A percentile compares a stretch with the other conserved stretches of the same genome.
These are phyloP conservation scores for Drosophila bifasciata DNA, from an alignment of 1,140 invertebrate species.

Conservation along the genomic window DNA sequence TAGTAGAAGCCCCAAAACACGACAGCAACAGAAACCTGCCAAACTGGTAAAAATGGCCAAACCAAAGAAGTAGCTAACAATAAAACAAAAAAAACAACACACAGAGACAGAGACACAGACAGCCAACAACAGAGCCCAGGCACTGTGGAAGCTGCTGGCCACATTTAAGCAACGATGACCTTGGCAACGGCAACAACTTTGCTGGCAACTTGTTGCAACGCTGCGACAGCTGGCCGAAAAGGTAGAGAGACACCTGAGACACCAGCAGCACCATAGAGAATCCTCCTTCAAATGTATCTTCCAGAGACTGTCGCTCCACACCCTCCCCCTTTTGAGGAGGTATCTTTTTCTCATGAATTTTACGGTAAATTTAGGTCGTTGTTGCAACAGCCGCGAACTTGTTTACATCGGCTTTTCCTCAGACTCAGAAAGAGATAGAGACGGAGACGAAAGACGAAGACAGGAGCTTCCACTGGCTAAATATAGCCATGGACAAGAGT, in stretches of 20 bases:
- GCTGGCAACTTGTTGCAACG: constrained; percentile 75
- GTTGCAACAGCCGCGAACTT: constrained; percentile 57
- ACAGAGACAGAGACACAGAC: constrained; percentile 49
- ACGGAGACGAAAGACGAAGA: background rate
- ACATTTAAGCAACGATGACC: constrained; percentile 72
- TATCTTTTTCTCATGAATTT: constrained; percentile 73
- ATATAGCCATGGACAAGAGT: constrained; percentile 67
- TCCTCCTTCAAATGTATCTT: background rate
- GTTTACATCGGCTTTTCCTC: constrained; percentile 70
- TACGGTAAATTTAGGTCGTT: constrained; percentile 79
- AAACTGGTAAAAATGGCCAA: constrained; percentile 70
- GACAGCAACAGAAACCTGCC: constrained; percentile 60
- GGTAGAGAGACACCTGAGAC: constrained; percentile 59
- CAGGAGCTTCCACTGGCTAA: constrained; percentile 50
- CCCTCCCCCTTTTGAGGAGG: background rate
- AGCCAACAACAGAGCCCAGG: constrained; percentile 16
- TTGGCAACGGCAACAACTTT: constrained; percentile 65
- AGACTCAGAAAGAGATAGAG: constrained; percentile 47
- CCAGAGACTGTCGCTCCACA: background rate
- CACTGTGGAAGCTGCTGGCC: constrained; percentile 56
- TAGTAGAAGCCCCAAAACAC: constrained; percentile 58
- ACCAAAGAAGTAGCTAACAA: constrained; percentile 60
- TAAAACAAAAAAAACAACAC: constrained; percentile 44
- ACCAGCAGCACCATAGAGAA: constrained; percentile 40
- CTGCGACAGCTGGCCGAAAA: constrained; percentile 37